Conservation (phyloP, 2,797 vertebrate genomes). For the Kryptopterus vitreolus region DNA sequence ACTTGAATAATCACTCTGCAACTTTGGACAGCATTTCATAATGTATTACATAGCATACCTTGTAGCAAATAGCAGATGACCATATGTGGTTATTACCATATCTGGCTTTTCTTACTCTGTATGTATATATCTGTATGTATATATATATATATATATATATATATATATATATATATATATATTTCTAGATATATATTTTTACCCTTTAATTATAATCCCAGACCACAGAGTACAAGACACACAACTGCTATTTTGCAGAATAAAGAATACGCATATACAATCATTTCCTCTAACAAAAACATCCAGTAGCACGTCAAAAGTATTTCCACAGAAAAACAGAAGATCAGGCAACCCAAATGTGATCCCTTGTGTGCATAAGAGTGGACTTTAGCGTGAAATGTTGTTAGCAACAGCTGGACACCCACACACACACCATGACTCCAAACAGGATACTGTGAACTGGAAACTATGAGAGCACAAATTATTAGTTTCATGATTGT, state of each 20-base stretch:
- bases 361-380: neutral
- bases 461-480: neutral
- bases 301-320: neutral
- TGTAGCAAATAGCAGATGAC: neutral
- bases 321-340: too few species aligned
- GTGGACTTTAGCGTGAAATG: conserved; percentile 2
- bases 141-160: too few species aligned
- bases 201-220: neutral
- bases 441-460: conserved; percentile 5
- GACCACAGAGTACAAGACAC: neutral
- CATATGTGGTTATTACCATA: too few species aligned
- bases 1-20: neutral
- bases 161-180: too few species aligned
- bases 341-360: neutral
- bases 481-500: neutral
- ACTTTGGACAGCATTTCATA: neutral
- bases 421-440: conserved; percentile 3
- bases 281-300: neutral
- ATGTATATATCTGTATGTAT: too few species aligned
- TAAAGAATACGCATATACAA: neutral
- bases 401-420: conserved; percentile 34
- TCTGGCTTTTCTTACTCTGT: too few species aligned
- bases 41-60: neutral
- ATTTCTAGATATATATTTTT: neutral
- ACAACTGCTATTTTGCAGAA: neutral